These are phyloP conservation scores for Ichneumoninae sp. DNA, from an alignment of 2,888 invertebrate genomes.

Conservation along the genomic window DNA sequence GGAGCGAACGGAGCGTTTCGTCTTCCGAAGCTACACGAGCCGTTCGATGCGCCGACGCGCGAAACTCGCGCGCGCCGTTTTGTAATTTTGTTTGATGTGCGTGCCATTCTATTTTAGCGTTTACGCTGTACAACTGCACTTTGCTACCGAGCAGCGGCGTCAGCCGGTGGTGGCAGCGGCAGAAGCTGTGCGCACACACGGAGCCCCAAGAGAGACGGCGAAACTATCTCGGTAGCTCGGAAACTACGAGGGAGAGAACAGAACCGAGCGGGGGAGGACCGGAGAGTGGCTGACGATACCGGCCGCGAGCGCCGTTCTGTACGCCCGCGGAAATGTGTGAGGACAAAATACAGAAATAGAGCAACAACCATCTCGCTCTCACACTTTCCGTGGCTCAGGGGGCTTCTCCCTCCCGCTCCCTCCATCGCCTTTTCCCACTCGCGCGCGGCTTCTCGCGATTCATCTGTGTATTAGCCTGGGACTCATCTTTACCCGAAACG, in stretches of 20 bases:
- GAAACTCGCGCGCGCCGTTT: conserved; percentile 61
- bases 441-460: conserved; percentile 19
- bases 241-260: conserved; percentile 34
- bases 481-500: conserved; percentile 36
- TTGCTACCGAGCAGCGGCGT: conserved; percentile 65
- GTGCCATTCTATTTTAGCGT: conserved; percentile 80
- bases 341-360: conserved; percentile 80
- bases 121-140: conserved; percentile 75
- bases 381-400: conserved; percentile 20
- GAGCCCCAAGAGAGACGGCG: conserved; percentile 7
- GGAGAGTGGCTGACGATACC: conserved; percentile 13
- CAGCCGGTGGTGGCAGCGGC: conserved; percentile 22
- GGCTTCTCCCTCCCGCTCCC: conserved; percentile 1
- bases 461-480: conserved; percentile 17
- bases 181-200: not conserved
- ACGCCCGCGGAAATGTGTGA: conserved; percentile 72
- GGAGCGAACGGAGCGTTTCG: not conserved
- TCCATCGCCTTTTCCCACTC: conserved; percentile 32
- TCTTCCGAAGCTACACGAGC: not conserved
- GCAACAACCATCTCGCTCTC: conserved; percentile 59
- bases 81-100: conserved; percentile 76
- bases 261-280: conserved; percentile 24
- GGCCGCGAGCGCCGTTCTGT: conserved; percentile 35
- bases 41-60: conserved; percentile 25
- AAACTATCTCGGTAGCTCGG: conserved; percentile 14